Evolutionary conservation across 2,888 invertebrate genomes (phyloP), one percentile per base, ranked within the genome.

Genomic region (Acrobasis repandana): DNA sequence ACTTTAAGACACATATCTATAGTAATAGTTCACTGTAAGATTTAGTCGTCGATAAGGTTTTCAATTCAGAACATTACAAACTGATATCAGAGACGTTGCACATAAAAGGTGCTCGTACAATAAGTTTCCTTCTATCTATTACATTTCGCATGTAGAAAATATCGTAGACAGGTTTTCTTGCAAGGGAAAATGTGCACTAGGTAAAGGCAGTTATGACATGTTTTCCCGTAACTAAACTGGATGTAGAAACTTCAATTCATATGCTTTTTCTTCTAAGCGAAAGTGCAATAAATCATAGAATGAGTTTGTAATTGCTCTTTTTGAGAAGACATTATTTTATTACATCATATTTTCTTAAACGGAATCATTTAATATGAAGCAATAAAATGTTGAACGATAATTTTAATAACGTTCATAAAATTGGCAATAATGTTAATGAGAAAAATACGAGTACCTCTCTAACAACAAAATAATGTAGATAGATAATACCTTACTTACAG

Each of bases 171-270:
- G 34, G 28, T 48, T 49, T 48, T 16, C 48, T 34, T n/a, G 1
- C 16, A 48, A 47, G 36, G n/a, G 57, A 58, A 48, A 48, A 16
- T 58, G 34, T 58, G 15, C 33, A 34, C 18, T 49, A 50, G 9
- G 36, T 9, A 33, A 20, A 50, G 49, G 18, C 5, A 10, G 9
- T 18, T 38, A 49, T 9, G 48, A 14, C 10, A 48, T 9, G 14
- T 48, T 58, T 58, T 58, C 48, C 57, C 18, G 34, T 47, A 66
- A 66, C 65, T 57, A 51, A 43, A 62, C 54, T 59, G 58, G 28
- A 65, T 66, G 60, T 65, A 63, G 70, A 66, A 64, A 68, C 61
- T 67, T 63, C 62, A n/a, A 70, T 70, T 68, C 66, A 65, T 20
- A 52, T 46, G 60, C 62, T 68, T 70, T 67, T 70, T 68, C 62